Evolutionary conservation across 2,888 invertebrate species (phyloP).

Genomic region (Atethmia centrago): DNA sequence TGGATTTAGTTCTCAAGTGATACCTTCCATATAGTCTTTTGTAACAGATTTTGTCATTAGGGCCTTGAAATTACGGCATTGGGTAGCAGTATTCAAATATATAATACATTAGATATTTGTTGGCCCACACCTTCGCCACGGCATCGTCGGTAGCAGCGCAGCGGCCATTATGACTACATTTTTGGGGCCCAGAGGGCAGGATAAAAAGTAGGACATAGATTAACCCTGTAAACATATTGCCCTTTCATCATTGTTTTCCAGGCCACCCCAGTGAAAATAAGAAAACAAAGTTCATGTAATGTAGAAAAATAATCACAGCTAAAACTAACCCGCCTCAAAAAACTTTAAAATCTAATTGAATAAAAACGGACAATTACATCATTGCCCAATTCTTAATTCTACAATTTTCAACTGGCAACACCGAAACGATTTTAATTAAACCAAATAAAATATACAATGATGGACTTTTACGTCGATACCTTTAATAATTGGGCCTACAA

Average conservation of each 20-base stretch:
- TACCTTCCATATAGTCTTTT: no score
- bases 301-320: not conserved
- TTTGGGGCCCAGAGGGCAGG: no score
- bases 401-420: not conserved
- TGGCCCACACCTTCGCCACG: not conserved
- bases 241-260: not conserved
- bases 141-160: not conserved
- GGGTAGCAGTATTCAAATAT: not conserved
- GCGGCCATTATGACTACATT: not conserved
- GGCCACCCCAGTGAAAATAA: not conserved
- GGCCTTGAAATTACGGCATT: no score
- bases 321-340: not conserved
- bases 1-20: not conserved
- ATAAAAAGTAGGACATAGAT: no score
- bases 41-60: no score
- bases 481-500: slow-evolving; percentile 35
- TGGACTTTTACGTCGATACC: slow-evolving; percentile 29
- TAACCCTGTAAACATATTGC: not conserved
- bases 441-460: slow-evolving; percentile 38
- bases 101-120: no score
- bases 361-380: slow-evolving; percentile 1
- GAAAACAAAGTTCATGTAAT: not conserved
- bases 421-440: slow-evolving; percentile 16
- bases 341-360: not conserved
- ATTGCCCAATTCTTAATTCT: not conserved